A percentile compares a stretch with the other conserved stretches of the same genome.
These are phyloP conservation scores for Rhagoletis zephyria DNA, from an alignment of 1,140 invertebrate genomes.

Conservation along the genomic window DNA sequence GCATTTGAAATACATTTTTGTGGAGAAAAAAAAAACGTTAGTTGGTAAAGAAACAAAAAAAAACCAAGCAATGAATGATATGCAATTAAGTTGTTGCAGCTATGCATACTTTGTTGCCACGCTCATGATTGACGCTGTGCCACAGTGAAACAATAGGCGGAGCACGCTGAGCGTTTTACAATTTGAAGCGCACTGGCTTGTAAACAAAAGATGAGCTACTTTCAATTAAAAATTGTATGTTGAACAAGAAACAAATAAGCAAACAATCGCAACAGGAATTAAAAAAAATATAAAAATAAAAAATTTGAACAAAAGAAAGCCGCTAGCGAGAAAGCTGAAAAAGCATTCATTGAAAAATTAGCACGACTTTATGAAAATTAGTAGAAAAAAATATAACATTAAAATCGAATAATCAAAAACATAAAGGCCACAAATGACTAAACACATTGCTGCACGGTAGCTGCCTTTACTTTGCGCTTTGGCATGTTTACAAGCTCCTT, in stretches of 20 bases:
- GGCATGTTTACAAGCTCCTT: constrained; percentile 40
- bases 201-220: constrained; percentile 37
- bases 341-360: constrained; percentile 21
- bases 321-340: neutral
- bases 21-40: neutral
- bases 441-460: constrained; percentile 15
- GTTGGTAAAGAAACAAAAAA: neutral
- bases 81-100: constrained; percentile 16
- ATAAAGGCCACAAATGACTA: neutral
- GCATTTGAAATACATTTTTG: neutral
- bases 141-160: neutral
- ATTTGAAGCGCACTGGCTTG: constrained; percentile 13
- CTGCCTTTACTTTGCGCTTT: neutral
- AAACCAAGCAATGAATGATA: neutral
- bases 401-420: neutral
- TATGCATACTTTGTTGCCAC: neutral
- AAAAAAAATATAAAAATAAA: neutral
- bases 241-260: neutral
- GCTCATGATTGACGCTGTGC: neutral
- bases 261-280: too few relatives aligned
- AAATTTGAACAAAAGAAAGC: neutral
- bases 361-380: constrained; percentile 15
- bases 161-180: neutral
- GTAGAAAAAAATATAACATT: neutral
- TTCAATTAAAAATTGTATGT: constrained; percentile 6